Base-by-base conservation (phyloP, 2,888 invertebrate species). In the Magallana nippona region DNA sequence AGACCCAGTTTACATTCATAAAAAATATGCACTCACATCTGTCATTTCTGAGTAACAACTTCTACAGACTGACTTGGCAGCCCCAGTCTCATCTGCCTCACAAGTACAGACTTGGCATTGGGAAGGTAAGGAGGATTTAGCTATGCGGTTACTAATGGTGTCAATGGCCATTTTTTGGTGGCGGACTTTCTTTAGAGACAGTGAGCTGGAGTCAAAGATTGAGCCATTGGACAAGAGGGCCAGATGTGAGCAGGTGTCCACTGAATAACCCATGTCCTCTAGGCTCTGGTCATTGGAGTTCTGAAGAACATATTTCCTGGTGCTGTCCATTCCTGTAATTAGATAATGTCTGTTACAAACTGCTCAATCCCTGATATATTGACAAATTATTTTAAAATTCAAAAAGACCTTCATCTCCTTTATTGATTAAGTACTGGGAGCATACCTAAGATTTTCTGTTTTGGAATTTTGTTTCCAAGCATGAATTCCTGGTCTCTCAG, bases 401-500 rank as follows among this genome's bases (percentile, higher is more conserved):
- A 5, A 44, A 44, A 44, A 44, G 44, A 44, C 44, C 44, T 44
- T 8, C 44, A 44, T 8, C 44, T 44, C 8, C 8, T 44, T 44
- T 8, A 44, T 44, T 44, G 8, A 5, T 55, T 22, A 55, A 55
- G 55, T 13, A 78, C 13, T 27, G 13, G 15, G 1, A 0, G 81
- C 87, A 86, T 86, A 92, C 95, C 96, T 93, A 97, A 97, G 89
- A 97, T 96, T 92, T 97, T 97, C 71, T 95, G 96, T 95, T 95
- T 89, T 79, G 90, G 90, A 83, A 86, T 89, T 22, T 84, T 88
- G 86, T 89, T 91, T n/a, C 84, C 87, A 11, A 84, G 85, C 82
- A 89, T 83, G 86, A 91, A 90, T 32, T 87, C 88, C 56, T 90
- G 87, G 10, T 90, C 85, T 78, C 89, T 88, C 32, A 92, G 86